Evolutionary conservation across 2,888 invertebrate genomes (phyloP).

Genomic region (Catocala nupta): DNA sequence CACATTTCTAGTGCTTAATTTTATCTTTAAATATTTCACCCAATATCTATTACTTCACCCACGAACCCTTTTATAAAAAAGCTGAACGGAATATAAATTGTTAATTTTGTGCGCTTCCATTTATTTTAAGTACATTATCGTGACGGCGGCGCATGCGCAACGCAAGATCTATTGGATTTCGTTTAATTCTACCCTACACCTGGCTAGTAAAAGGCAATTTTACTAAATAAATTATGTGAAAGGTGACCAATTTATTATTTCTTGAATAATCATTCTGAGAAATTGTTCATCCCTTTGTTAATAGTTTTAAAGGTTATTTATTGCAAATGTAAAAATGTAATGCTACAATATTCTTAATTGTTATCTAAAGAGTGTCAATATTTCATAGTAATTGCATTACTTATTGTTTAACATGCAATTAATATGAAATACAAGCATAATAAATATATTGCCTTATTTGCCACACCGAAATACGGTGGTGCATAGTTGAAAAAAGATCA

Average conservation of each 20-base stretch:
- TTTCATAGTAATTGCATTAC: no score
- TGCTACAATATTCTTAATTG: no score
- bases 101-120: slow-evolving; percentile 46
- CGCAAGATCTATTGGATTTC: slow-evolving; percentile 37
- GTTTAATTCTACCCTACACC: slow-evolving; percentile 25
- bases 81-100: slow-evolving; percentile 54
- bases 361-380: no score
- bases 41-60: slow-evolving; percentile 15
- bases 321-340: no score
- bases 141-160: slow-evolving; percentile 44
- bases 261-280: not conserved
- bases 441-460: no score
- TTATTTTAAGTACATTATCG: slow-evolving; percentile 53
- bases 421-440: no score
- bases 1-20: no score
- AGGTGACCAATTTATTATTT: slow-evolving; percentile 33
- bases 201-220: slow-evolving; percentile 32
- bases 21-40: not conserved
- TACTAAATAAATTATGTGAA: slow-evolving; percentile 13
- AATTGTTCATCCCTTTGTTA: no score
- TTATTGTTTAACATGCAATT: no score
- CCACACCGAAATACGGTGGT: no score
- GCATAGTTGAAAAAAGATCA: no score
- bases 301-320: no score
- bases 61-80: slow-evolving; percentile 30